phyloP scores from a whole-genome alignment of 2,113 vertebrate species.

The Lepidothrix coronata region DNA sequence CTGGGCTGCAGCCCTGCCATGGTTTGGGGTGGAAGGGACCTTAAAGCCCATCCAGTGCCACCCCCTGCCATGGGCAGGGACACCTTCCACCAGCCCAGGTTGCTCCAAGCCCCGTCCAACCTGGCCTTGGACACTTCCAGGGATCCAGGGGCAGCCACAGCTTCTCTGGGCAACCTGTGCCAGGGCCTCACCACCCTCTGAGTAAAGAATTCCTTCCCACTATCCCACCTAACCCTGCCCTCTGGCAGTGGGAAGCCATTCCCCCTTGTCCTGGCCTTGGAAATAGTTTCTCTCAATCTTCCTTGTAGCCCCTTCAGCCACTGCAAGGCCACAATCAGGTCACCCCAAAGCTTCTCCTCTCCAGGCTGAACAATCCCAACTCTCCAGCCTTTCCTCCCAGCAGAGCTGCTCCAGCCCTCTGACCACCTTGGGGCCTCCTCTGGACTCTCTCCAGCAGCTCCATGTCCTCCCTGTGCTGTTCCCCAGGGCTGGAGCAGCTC shows the following conservation, averaged over 20 bases:
- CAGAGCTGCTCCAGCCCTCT: neutral
- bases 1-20: neutral
- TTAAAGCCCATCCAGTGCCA: neutral
- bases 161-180: neutral
- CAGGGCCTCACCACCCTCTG: accelerated
- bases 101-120: accelerated
- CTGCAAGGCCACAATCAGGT: accelerated
- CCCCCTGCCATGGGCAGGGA: neutral
- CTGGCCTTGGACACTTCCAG: neutral
- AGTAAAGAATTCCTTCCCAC: accelerated
- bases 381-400: neutral
- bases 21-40: neutral
- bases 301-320: accelerated
- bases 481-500: neutral
- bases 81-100: accelerated
- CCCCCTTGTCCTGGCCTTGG: too few species aligned
- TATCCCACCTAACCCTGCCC: neutral
- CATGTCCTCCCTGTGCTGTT: neutral
- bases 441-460: neutral
- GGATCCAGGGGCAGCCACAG: neutral
- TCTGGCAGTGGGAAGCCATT: neutral
- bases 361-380: neutral
- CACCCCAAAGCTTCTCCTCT: accelerated
- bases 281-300: accelerated
- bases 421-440: neutral